These are phyloP conservation scores for Agrochola lychnidis DNA, from an alignment of 2,888 invertebrate species.

Conservation along the genomic window DNA sequence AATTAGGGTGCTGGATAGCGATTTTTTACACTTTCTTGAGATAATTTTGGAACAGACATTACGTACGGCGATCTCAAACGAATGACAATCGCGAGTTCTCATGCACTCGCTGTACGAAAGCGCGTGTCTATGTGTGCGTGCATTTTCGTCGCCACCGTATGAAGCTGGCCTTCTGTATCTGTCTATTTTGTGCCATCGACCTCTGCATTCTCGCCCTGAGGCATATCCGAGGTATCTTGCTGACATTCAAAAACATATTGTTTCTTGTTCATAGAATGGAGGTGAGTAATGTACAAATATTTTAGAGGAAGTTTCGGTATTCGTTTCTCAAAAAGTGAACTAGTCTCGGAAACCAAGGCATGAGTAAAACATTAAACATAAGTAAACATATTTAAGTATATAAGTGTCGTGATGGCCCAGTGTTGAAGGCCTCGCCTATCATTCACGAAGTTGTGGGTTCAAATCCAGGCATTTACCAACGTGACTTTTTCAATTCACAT, in stretches of 20 bases:
- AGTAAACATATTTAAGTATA: background rate
- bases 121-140: background rate
- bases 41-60: no score
- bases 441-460: background rate
- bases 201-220: conserved; percentile 63
- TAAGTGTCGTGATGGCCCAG: background rate
- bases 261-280: conserved; percentile 27
- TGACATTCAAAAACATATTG: conserved; percentile 56
- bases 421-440: background rate
- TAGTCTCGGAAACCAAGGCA: background rate
- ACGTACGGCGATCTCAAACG: background rate
- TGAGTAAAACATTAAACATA: background rate
- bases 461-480: background rate
- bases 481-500: background rate
- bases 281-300: conserved; percentile 2
- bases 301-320: background rate
- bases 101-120: background rate
- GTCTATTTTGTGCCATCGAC: conserved; percentile 39
- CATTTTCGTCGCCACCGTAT: background rate
- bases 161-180: background rate
- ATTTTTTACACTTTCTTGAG: no score
- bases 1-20: no score
- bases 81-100: background rate
- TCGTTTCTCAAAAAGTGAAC: background rate
- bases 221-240: conserved; percentile 39